Evolutionary conservation across 2,113 vertebrate genomes (phyloP).

Genomic region (Laterallus jamaicensis): DNA sequence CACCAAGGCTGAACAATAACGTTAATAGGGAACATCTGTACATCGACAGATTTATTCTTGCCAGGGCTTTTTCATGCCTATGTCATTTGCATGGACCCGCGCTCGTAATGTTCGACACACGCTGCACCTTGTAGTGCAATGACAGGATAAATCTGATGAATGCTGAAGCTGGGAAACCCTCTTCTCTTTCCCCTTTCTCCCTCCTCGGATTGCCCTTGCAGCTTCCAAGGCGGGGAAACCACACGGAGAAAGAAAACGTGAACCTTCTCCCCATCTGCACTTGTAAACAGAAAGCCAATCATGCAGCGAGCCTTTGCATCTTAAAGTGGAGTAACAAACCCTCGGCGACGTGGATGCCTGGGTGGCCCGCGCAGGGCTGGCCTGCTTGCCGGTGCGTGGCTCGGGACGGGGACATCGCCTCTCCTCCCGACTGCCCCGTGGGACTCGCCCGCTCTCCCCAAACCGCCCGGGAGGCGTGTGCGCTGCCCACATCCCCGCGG

Average conservation of each 20-base stretch:
- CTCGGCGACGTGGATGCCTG: not conserved
- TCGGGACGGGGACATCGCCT: not conserved
- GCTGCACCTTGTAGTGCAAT: not conserved
- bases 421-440: rapidly evolving
- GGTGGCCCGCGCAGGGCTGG: not conserved
- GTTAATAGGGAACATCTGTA: constrained; percentile 63
- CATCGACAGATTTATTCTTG: constrained; percentile 61
- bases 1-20: constrained; percentile 55
- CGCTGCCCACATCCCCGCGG: rapidly evolving
- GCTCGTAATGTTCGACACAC: constrained; percentile 35
- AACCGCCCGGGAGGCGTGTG: not conserved
- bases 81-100: constrained; percentile 45
- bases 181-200: not conserved
- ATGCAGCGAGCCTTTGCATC: not conserved
- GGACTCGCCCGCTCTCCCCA: not conserved
- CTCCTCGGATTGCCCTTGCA: not conserved
- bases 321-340: not conserved
- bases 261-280: not conserved
- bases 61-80: constrained; percentile 12
- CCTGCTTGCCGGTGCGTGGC: not conserved
- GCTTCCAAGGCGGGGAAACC: constrained; percentile 1
- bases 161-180: not conserved
- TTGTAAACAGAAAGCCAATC: constrained; percentile 32
- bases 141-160: constrained; percentile 20
- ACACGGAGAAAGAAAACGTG: not conserved